Percentiles rank a stretch among this genome's conserved stretches.
phyloP scores from a whole-genome alignment of 2,113 vertebrate species.

The Motacilla alba region DNA sequence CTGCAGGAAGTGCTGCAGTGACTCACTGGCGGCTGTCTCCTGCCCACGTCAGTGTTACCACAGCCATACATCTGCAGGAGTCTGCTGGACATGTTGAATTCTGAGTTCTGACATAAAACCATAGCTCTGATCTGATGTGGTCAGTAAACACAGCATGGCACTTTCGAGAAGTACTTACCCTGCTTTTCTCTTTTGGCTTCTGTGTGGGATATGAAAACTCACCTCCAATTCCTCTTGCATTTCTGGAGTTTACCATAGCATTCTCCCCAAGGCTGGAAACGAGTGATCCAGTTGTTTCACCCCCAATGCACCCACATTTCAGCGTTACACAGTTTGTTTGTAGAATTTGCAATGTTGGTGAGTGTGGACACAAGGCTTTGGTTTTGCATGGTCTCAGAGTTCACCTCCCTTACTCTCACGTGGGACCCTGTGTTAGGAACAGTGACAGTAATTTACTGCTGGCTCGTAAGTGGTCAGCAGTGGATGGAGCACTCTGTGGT shows the following conservation, averaged over 20 bases:
- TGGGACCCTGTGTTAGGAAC: background rate
- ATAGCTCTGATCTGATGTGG: background rate
- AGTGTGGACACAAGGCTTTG: background rate
- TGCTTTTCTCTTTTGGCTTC: background rate
- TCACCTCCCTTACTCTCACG: background rate
- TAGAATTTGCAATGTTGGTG: background rate
- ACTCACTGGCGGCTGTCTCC: constrained; percentile 15
- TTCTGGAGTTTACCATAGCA: background rate
- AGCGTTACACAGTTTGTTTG: background rate
- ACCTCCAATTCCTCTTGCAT: background rate
- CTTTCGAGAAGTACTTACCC: constrained; percentile 17
- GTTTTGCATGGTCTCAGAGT: background rate
- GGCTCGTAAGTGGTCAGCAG: background rate
- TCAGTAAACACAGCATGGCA: background rate
- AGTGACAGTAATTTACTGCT: background rate
- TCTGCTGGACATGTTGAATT: background rate
- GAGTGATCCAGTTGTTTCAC: background rate
- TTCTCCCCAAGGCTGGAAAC: background rate
- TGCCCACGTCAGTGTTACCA: background rate
- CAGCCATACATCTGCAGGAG: background rate
- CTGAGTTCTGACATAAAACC: background rate
- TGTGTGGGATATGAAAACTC: background rate
- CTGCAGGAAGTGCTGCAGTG: background rate
- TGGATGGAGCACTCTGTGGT: background rate
- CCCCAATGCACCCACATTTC: background rate